Percentiles rank a stretch among this genome's conserved stretches.
Evolutionary conservation across 1,140 invertebrate species (phyloP).

Genomic region (Brachionus sp.): DNA sequence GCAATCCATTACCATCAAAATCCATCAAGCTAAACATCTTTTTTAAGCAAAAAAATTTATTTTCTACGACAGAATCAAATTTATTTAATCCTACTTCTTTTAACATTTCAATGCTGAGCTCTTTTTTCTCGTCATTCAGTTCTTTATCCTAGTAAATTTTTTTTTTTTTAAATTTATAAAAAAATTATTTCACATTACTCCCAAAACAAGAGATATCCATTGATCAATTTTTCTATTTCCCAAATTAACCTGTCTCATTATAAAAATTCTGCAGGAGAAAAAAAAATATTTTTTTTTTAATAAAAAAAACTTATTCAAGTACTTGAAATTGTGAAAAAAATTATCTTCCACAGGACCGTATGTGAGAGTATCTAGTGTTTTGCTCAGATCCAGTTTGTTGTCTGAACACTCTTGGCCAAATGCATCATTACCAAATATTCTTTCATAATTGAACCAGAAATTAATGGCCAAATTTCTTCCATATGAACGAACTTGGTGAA

Average conservation of each 20-base stretch:
- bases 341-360: background rate
- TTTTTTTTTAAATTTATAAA: background rate
- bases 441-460: slow-evolving; percentile 51
- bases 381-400: slow-evolving; percentile 24
- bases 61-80: background rate
- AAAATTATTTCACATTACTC: background rate
- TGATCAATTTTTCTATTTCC: slow-evolving; percentile 4
- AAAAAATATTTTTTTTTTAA: background rate
- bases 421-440: slow-evolving; percentile 15
- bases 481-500: slow-evolving; percentile 57
- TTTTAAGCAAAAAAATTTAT: background rate
- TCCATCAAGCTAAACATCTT: slow-evolving; percentile 41
- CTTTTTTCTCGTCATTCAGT: background rate
- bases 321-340: slow-evolving; percentile 38
- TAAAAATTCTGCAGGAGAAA: background rate
- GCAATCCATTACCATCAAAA: background rate
- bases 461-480: slow-evolving; percentile 57
- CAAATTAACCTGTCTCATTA: slow-evolving; percentile 38
- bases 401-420: background rate
- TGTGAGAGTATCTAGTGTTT: slow-evolving; percentile 11
- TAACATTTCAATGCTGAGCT: background rate
- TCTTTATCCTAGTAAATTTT: background rate
- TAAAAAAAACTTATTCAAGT: background rate
- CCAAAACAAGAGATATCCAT: slow-evolving; percentile 7
- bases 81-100: background rate